Evolutionary conservation across 2,113 vertebrate genomes (phyloP).

Genomic region (Pelobates fuscus): DNA sequence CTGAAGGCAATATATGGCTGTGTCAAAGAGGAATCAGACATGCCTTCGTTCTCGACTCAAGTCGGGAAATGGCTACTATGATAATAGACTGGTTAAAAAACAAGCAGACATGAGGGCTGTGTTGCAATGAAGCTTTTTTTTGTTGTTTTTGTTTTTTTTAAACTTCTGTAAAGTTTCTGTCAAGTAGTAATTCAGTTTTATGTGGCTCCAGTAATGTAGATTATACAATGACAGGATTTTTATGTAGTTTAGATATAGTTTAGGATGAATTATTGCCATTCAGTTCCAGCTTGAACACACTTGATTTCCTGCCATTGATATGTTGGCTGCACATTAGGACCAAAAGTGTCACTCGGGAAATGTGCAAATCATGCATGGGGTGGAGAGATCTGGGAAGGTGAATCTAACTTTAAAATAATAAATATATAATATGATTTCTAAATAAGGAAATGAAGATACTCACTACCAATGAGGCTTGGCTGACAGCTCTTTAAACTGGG

Average conservation of each 20-base stretch:
- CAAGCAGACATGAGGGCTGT: slow-evolving; percentile 81
- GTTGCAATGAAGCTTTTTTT: slow-evolving; percentile 43
- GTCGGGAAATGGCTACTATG: slow-evolving; percentile 78
- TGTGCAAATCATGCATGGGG: slow-evolving; percentile 13
- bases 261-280: slow-evolving; percentile 16
- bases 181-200: slow-evolving; percentile 7
- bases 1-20: slow-evolving; percentile 81
- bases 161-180: slow-evolving; percentile 3
- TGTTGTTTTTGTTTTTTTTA: background rate
- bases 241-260: slow-evolving; percentile 27
- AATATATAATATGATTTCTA: background rate
- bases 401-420: slow-evolving; percentile 12
- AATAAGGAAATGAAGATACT: slow-evolving; percentile 5
- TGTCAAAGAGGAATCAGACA: slow-evolving; percentile 84
- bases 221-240: slow-evolving; percentile 30
- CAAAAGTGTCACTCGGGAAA: slow-evolving; percentile 14
- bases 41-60: slow-evolving; percentile 80
- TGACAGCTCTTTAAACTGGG: background rate
- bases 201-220: background rate
- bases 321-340: slow-evolving; percentile 13
- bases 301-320: slow-evolving; percentile 41
- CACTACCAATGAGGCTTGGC: background rate
- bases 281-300: slow-evolving; percentile 1
- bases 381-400: slow-evolving; percentile 24
- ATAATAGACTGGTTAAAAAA: slow-evolving; percentile 76